A percentile compares a stretch with the other conserved stretches of the same genome.
Evolutionary conservation across 2,797 vertebrate genomes (phyloP).

Genomic region (Meriones psammophilus): DNA sequence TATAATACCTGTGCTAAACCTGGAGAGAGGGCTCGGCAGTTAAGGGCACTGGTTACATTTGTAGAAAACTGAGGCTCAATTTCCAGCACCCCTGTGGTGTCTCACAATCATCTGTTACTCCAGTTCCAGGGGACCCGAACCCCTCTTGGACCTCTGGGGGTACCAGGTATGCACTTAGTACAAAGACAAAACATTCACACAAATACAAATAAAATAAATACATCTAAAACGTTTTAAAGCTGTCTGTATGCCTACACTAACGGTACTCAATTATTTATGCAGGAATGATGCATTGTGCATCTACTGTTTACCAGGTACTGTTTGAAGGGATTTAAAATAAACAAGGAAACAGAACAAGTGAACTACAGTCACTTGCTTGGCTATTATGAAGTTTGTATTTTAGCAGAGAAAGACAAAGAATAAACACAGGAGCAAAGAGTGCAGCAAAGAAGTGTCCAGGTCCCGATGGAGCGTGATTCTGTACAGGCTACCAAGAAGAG

Average conservation of each 20-base stretch:
- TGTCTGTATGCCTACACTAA: not conserved
- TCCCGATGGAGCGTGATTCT: not conserved
- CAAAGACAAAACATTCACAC: not conserved
- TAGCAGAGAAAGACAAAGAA: not conserved
- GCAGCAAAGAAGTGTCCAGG: not conserved
- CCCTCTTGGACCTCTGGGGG: not conserved
- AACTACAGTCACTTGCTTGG: not conserved
- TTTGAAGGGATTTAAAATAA: not conserved
- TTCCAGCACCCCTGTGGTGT: not conserved
- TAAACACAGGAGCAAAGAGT: not conserved
- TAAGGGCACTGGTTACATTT: not conserved
- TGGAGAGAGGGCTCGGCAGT: not conserved
- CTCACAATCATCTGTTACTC: not conserved
- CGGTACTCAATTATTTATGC: not conserved
- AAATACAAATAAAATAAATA: not conserved
- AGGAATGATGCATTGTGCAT: not conserved
- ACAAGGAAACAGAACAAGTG: not conserved
- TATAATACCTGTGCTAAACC: not conserved
- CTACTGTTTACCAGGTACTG: not conserved
- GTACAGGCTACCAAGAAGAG: fast-evolving
- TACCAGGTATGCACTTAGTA: not conserved
- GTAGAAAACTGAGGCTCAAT: not conserved
- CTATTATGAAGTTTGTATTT: not conserved
- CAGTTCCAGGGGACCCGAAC: not conserved
- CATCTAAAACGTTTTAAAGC: not conserved